Conservation (phyloP, 2,113 vertebrate genomes). For the Istiophorus platypterus region DNA sequence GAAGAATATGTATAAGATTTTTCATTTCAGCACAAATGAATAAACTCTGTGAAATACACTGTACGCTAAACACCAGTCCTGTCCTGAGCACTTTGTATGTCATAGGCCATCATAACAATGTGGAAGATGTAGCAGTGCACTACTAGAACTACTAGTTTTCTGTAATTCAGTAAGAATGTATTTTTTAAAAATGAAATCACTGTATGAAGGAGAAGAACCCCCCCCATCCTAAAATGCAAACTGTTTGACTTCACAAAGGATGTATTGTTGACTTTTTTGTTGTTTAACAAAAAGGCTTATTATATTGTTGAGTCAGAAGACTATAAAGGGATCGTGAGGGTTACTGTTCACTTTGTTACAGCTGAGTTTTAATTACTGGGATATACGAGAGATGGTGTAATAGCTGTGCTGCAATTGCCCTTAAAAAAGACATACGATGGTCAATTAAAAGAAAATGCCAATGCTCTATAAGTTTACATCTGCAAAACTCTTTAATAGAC, state of each 20-base stretch:
- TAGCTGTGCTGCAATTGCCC: slow-evolving; percentile 9
- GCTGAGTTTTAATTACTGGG: not conserved
- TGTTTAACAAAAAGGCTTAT: slow-evolving; percentile 41
- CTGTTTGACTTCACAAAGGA: slow-evolving; percentile 32
- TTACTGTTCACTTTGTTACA: not conserved
- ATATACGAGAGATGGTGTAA: slow-evolving; percentile 13
- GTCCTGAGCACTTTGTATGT: slow-evolving; percentile 83
- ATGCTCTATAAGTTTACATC: slow-evolving; percentile 10
- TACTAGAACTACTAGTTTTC: slow-evolving; percentile 61
- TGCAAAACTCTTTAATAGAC: slow-evolving; percentile 28
- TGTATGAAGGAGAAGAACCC: slow-evolving; percentile 55
- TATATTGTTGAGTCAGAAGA: slow-evolving; percentile 33
- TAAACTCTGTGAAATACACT: slow-evolving; percentile 73
- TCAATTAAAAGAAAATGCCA: not conserved
- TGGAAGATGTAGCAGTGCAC: slow-evolving; percentile 80
- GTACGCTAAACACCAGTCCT: slow-evolving; percentile 72
- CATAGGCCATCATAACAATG: slow-evolving; percentile 72
- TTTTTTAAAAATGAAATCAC: slow-evolving; percentile 51
- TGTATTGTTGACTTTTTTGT: slow-evolving; percentile 38
- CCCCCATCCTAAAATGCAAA: slow-evolving; percentile 39
- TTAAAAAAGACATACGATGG: not conserved
- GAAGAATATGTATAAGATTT: slow-evolving; percentile 56
- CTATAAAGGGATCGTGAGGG: slow-evolving; percentile 48
- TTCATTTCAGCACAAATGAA: slow-evolving; percentile 75
- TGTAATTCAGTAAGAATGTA: slow-evolving; percentile 81